Percentiles rank a stretch among this genome's conserved stretches.
phyloP scores from a whole-genome alignment of 1,140 invertebrate genomes.

The Drosophila ambigua region DNA sequence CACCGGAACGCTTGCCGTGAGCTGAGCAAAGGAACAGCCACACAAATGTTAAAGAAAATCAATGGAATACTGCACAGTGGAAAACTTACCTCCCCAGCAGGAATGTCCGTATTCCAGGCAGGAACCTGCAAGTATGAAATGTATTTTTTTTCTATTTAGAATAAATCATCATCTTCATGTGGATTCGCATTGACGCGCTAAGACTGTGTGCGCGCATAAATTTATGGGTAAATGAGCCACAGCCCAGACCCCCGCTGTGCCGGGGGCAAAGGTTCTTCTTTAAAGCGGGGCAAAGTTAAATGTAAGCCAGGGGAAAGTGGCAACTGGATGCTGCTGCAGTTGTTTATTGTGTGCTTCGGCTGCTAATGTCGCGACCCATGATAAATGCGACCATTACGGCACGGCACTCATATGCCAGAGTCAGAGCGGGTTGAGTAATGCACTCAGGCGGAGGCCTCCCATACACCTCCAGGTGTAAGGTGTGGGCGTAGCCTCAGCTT shows the following conservation, averaged over 20 bases:
- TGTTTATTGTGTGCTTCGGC: conserved; percentile 43
- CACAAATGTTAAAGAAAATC: conserved; percentile 19
- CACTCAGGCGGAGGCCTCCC: conserved; percentile 23
- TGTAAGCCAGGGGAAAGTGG: conserved; percentile 1
- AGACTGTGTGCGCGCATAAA: conserved; percentile 35
- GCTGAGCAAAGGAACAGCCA: conserved; percentile 38
- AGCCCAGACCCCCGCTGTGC: conserved; percentile 4
- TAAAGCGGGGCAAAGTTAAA: conserved; percentile 18
- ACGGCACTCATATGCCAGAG: conserved; percentile 50
- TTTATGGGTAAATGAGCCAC: conserved; percentile 38
- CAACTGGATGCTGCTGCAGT: conserved; percentile 2
- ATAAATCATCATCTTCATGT: conserved; percentile 60
- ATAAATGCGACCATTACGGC: conserved; percentile 70
- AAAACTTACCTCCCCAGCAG: conserved; percentile 79
- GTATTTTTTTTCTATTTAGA: conserved; percentile 52
- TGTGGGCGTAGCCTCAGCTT: conserved; percentile 7
- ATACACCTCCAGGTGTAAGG: neutral
- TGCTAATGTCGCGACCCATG: conserved; percentile 52
- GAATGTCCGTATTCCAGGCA: conserved; percentile 83
- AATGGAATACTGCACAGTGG: conserved; percentile 1
- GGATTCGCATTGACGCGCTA: conserved; percentile 12
- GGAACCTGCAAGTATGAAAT: conserved; percentile 67
- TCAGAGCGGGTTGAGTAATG: conserved; percentile 66
- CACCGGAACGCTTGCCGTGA: conserved; percentile 76
- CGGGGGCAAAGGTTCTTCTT: conserved; percentile 12